These are phyloP conservation scores for Plodia interpunctella DNA, from an alignment of 1,140 invertebrate genomes.

Conservation along the genomic window DNA sequence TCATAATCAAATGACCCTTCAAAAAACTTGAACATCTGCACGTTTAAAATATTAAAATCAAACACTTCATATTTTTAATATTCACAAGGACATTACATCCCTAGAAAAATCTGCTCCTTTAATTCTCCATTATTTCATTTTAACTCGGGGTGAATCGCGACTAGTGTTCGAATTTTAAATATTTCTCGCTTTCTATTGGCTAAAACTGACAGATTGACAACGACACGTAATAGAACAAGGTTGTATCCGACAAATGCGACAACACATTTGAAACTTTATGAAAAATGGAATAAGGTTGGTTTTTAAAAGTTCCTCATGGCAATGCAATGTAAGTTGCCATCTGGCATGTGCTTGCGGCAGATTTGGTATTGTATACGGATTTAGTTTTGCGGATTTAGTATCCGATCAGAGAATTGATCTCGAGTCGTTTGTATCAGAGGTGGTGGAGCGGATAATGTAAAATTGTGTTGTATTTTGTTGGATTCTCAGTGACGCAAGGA, in stretches of 20 bases:
- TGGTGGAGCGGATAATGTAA: not conserved
- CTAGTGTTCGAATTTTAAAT: not conserved
- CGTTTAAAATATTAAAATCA: conserved; percentile 2
- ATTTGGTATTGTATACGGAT: conserved; percentile 5
- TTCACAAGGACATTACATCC: not conserved
- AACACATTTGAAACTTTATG: not conserved
- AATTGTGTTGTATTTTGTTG: not conserved
- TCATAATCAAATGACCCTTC: not conserved
- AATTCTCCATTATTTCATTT: not conserved
- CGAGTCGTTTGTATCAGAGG: not conserved
- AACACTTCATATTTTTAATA: conserved; percentile 5
- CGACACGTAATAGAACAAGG: not conserved
- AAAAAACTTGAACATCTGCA: not conserved
- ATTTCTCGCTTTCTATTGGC: not conserved
- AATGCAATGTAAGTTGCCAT: not conserved
- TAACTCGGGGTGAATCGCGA: not conserved
- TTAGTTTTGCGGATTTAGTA: conserved; percentile 3
- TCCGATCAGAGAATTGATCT: conserved; percentile 5
- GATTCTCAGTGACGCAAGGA: not conserved
- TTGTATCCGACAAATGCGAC: not conserved
- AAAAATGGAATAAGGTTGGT: not conserved
- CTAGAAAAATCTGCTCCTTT: not conserved
- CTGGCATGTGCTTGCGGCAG: not conserved
- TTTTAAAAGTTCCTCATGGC: not conserved
- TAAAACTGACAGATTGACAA: conserved; percentile 1